phyloP scores from a whole-genome alignment of 2,113 vertebrate genomes.

The Sander vitreus region DNA sequence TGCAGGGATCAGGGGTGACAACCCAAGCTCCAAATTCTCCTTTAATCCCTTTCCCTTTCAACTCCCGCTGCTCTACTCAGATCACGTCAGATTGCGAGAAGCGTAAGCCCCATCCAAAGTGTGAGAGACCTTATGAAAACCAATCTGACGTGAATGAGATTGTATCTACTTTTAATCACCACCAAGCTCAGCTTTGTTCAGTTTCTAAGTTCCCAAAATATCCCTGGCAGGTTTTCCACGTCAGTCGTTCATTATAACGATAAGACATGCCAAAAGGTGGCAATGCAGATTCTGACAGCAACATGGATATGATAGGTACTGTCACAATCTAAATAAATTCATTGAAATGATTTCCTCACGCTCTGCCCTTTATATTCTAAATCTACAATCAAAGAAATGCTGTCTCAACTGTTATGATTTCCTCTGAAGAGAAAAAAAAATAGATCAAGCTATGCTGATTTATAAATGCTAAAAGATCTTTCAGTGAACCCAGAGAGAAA shows the following conservation, averaged over 20 bases:
- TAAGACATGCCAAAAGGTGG: constrained; percentile 20
- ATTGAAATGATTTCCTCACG: constrained; percentile 22
- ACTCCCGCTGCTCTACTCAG: constrained; percentile 43
- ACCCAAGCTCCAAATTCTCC: constrained; percentile 48
- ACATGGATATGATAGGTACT: constrained; percentile 30
- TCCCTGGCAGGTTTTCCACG: constrained; percentile 29
- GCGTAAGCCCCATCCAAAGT: constrained; percentile 61
- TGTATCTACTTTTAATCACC: constrained; percentile 61
- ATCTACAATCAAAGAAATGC: not conserved
- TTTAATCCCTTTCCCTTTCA: constrained; percentile 60
- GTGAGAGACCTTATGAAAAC: constrained; percentile 57
- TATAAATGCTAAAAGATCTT: not conserved
- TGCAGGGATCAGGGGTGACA: constrained; percentile 52
- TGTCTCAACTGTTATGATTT: constrained; percentile 1
- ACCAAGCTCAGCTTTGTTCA: constrained; percentile 41
- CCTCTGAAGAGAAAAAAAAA: not conserved
- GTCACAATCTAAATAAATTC: constrained; percentile 23
- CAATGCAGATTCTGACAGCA: constrained; percentile 15
- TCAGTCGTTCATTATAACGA: constrained; percentile 29
- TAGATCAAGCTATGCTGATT: not conserved
- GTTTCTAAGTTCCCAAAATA: constrained; percentile 61
- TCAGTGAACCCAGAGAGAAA: not conserved
- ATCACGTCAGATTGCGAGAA: constrained; percentile 57
- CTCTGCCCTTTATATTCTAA: constrained; percentile 9
- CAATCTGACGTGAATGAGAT: constrained; percentile 57